Evolutionary conservation across 2,113 vertebrate genomes (phyloP), one percentile per base, ranked within the genome.

Genomic region (Platanista minor): DNA sequence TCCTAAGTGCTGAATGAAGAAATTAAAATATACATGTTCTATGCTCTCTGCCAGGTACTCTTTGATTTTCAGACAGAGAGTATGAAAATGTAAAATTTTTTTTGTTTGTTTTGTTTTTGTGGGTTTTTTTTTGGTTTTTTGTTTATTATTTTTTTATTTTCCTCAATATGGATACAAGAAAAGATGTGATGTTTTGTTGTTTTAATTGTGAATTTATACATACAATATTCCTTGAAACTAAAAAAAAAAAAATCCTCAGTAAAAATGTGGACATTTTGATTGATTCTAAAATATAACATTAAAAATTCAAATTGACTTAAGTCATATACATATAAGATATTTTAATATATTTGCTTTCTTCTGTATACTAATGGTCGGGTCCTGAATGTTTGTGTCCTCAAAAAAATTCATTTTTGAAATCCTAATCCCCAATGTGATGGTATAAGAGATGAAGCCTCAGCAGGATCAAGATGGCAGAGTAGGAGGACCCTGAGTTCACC

Each of bases 31-130:
- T 36, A 46, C 36, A 78, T 94, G 77, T 31, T 61, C 49, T 52
- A 27, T 62, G 66, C 1, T 72, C 36, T 92, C 74, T 90, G 72
- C 9, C 25, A 90, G 31, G 17, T 57, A 85, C 2, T 52, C 72
- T 95, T 92, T 87, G 80, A 94, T 94, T 92, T 90, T 85, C 9
- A 95, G 52, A 77, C 1, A 57, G 17, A 94, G 4, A 39, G 49
- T 41, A 62, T 87, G 15, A 92, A 96, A 87, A 61, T 82, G 33
- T 72, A 78, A 75, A 86, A 25, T 18, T 3, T 78, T 52, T 77
- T 64, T 77, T 52, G 18, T 62, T 77, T 49, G 17, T 46, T 75
- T 75, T 46, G 25, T 75, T 75, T 75, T 33, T 4, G 2, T 54
- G 52, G 52, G 6, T 54, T 18, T 54, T 52, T 54, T 54, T 52